phyloP scores from a whole-genome alignment of 2,888 invertebrate genomes.

The Gymnosoma rotundatum region DNA sequence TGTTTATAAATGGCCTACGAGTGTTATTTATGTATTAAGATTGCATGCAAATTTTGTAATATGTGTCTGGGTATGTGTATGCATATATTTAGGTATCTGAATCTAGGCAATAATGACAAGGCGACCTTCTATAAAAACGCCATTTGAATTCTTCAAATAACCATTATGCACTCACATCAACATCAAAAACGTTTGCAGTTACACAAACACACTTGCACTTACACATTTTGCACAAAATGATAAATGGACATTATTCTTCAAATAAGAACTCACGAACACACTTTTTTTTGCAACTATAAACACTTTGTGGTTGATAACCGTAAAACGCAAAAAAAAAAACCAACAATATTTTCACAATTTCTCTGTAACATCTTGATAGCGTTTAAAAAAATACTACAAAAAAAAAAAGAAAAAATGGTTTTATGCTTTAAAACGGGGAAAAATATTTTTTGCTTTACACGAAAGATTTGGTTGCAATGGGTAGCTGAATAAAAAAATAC shows the following conservation, averaged over 20 bases:
- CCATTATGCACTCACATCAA: background rate
- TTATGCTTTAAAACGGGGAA: no score
- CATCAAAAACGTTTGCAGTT: background rate
- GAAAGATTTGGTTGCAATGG: no score
- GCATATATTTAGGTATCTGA: background rate
- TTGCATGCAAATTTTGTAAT: background rate
- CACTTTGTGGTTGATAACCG: constrained; percentile 39
- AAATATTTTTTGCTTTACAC: no score
- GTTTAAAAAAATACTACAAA: no score
- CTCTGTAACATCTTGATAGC: background rate
- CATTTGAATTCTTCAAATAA: constrained; percentile 24
- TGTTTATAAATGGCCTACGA: background rate
- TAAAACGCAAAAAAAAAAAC: constrained; percentile 9
- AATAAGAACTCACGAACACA: constrained; percentile 1
- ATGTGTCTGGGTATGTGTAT: background rate
- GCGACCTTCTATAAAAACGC: constrained; percentile 10
- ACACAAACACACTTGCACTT: background rate
- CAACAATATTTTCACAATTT: constrained; percentile 17
- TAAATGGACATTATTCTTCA: background rate
- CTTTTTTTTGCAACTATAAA: background rate
- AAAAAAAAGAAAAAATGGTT: no score
- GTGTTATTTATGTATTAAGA: background rate
- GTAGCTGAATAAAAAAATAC: no score
- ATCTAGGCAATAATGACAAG: constrained; percentile 18
- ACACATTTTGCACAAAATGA: constrained; percentile 3